Base-by-base conservation (phyloP, 2,888 invertebrate genomes). In the Gisinianus flammeolus region DNA sequence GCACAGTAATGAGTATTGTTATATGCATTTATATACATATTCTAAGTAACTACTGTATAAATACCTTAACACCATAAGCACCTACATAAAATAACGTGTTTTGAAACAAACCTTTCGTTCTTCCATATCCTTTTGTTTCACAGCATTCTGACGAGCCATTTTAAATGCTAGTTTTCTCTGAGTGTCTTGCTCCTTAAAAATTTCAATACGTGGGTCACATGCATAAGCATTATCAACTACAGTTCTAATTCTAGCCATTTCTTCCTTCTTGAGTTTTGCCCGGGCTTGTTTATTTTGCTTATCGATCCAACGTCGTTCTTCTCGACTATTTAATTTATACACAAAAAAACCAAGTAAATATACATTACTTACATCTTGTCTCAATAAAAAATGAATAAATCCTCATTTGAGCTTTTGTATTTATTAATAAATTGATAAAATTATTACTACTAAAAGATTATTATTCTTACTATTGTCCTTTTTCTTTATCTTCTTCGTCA, bases 401-500 rank as follows among this genome's bases (percentile, higher is more conserved):
- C n/a, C n/a, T n/a, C n/a, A n/a, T n/a, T n/a, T n/a, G n/a, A n/a
- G n/a, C n/a, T n/a, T n/a, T n/a, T n/a, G n/a, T n/a, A n/a, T n/a
- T n/a, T n/a, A n/a, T n/a, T n/a, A n/a, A n/a, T n/a, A n/a, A n/a
- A n/a, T n/a, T n/a, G n/a, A n/a, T n/a, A n/a, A n/a, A n/a, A n/a
- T n/a, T n/a, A n/a, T n/a, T n/a, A n/a, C n/a, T n/a, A n/a, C n/a
- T n/a, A n/a, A n/a, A n/a, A n/a, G n/a, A n/a, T n/a, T n/a, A n/a
- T 16, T 44, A 10, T 44, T 44, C 87, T 86, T 85, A 89, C 89
- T 90, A 97, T 87, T 97, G 95, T 0, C 98, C 98, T 86, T 94
- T 95, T 86, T 98, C 97, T 87, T 98, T 98, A 86, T 98, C 98
- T 87, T 99, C 98, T 88, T 98, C 98, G 87, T 99, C 99, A 84